Evolutionary conservation across 2,797 vertebrate species (phyloP).

Genomic region (Pseudochaenichthys georgianus): DNA sequence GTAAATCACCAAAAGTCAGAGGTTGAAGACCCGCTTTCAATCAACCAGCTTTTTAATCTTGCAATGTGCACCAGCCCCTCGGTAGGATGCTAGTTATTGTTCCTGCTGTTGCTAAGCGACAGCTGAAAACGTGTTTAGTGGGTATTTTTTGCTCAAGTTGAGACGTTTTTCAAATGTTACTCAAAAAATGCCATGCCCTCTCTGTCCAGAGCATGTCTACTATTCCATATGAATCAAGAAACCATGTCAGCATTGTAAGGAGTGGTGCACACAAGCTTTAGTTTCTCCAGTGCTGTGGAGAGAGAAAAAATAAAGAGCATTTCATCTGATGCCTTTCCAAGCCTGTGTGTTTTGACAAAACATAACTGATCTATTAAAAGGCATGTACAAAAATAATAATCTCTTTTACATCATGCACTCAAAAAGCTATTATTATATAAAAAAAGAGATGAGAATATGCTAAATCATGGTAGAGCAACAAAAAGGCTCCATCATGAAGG

Average conservation of each 20-base stretch:
- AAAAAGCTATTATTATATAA: neutral
- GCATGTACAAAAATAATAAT: neutral
- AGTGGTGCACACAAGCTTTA: neutral
- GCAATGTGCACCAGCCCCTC: slow-evolving; percentile 19
- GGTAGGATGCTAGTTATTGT: slow-evolving; percentile 52
- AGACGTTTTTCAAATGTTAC: slow-evolving; percentile 49
- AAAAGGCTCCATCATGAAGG: slow-evolving; percentile 23
- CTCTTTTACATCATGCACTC: neutral
- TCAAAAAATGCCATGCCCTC: slow-evolving; percentile 13
- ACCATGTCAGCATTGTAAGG: slow-evolving; percentile 48
- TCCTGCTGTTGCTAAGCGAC: slow-evolving; percentile 66
- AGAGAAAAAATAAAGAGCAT: neutral
- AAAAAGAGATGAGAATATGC: slow-evolving; percentile 18
- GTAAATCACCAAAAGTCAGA: slow-evolving; percentile 46
- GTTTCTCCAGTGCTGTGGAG: neutral
- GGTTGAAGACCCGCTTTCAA: slow-evolving; percentile 47
- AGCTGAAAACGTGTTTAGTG: slow-evolving; percentile 36
- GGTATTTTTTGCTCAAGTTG: slow-evolving; percentile 42
- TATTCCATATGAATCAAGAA: slow-evolving; percentile 10
- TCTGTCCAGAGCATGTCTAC: slow-evolving; percentile 15
- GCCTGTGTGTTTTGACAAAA: neutral
- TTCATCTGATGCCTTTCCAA: slow-evolving; percentile 9
- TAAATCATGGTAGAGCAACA: slow-evolving; percentile 21
- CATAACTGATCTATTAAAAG: slow-evolving; percentile 13
- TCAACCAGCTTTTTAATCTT: slow-evolving; percentile 24